These are phyloP conservation scores for Aporrectodea caliginosa DNA, from an alignment of 1,140 invertebrate genomes.

Conservation along the genomic window DNA sequence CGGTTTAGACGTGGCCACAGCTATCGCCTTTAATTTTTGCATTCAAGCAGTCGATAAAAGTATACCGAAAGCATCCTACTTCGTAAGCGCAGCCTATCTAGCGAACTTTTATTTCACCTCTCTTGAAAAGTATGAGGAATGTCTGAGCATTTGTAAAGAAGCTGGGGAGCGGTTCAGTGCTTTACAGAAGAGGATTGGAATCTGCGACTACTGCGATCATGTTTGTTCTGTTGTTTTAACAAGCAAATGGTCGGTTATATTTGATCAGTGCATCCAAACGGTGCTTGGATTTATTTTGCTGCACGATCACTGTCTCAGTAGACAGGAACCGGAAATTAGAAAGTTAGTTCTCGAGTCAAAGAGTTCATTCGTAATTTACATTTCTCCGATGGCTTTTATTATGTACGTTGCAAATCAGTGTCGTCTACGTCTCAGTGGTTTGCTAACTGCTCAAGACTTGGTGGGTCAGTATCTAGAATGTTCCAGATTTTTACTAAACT, in stretches of 20 bases:
- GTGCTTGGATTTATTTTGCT: neutral
- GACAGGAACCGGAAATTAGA: no score
- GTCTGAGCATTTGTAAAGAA: neutral
- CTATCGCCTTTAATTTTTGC: neutral
- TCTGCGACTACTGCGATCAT: neutral
- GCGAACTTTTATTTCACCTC: neutral
- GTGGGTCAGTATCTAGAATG: no score
- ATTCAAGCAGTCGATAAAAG: neutral
- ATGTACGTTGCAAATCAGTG: no score
- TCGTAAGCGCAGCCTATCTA: neutral
- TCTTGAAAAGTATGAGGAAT: neutral
- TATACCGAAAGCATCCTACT: neutral
- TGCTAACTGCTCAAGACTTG: no score
- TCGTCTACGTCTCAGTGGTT: no score
- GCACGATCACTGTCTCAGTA: no score
- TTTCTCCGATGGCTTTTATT: no score
- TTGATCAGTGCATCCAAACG: neutral
- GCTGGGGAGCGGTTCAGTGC: no score
- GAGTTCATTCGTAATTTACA: no score
- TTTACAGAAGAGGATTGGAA: neutral
- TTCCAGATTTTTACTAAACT: no score
- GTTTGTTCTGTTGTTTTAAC: neutral
- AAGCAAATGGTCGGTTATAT: neutral
- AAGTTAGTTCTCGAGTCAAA: no score
- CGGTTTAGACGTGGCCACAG: neutral